These are phyloP conservation scores for Himalopsyche anomala DNA, from an alignment of 2,888 invertebrate genomes.

Conservation along the genomic window DNA sequence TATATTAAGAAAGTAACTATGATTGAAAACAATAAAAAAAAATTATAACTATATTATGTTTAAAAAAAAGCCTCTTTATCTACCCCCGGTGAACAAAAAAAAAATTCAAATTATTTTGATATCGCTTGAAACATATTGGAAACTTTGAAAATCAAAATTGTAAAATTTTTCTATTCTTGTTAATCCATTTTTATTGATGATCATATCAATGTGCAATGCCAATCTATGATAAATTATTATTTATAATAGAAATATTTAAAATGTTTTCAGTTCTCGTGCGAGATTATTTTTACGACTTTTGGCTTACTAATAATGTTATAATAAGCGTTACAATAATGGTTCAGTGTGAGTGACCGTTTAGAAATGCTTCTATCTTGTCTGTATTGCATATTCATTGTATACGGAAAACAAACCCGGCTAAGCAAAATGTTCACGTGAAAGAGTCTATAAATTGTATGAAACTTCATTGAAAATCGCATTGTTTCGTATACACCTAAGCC, in stretches of 20 bases:
- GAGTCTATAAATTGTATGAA: not conserved
- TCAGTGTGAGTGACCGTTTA: not conserved
- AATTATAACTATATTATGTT: slow-evolving; percentile 11
- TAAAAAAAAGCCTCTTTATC: not conserved
- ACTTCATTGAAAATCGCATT: too few species aligned
- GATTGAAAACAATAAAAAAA: slow-evolving; percentile 12
- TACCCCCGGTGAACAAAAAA: slow-evolving; percentile 20
- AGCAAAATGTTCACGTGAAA: not conserved
- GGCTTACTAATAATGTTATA: not conserved
- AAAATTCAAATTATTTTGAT: slow-evolving; percentile 27
- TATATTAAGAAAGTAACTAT: slow-evolving; percentile 50
- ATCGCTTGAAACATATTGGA: not conserved
- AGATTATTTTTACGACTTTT: not conserved
- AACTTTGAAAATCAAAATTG: not conserved
- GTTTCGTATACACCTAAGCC: too few species aligned
- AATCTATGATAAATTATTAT: slow-evolving; percentile 27
- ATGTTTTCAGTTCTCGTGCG: too few species aligned
- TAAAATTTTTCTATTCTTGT: not conserved
- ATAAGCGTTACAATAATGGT: not conserved
- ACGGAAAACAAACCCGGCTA: not conserved
- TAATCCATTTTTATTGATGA: not conserved
- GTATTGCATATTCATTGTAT: not conserved
- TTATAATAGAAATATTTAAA: not conserved
- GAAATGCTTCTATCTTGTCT: not conserved
- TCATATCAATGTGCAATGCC: slow-evolving; percentile 41